phyloP scores from a whole-genome alignment of 1,140 invertebrate species.

The Paramacrobiotus metropolitanus region DNA sequence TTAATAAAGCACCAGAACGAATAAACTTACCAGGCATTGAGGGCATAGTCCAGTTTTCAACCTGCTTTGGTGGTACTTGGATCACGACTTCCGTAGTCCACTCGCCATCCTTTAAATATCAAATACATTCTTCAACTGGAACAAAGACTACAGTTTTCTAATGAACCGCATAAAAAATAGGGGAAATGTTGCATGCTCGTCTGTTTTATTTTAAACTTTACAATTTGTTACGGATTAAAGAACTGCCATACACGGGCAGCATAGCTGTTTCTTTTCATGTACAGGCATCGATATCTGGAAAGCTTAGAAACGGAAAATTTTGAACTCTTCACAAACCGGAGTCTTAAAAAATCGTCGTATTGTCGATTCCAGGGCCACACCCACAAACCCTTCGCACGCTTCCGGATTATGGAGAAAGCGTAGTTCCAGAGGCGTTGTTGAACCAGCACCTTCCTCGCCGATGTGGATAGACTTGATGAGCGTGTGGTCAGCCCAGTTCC shows the following conservation, averaged over 20 bases:
- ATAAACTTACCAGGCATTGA: conserved; percentile 42
- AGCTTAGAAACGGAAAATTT: no score
- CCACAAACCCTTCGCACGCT: conserved; percentile 51
- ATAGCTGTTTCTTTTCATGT: no score
- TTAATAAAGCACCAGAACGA: no score
- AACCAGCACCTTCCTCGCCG: conserved; percentile 52
- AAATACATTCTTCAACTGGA: no score
- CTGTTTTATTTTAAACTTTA: neutral
- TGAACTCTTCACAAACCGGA: no score
- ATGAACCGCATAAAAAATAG: neutral
- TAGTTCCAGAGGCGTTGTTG: conserved; percentile 67
- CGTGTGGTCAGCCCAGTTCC: conserved; percentile 57
- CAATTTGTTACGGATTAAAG: conserved; percentile 27
- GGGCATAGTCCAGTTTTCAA: conserved; percentile 38
- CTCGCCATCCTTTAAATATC: neutral
- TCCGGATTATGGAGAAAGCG: conserved; percentile 79
- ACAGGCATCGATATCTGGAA: no score
- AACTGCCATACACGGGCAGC: no score
- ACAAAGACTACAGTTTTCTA: neutral
- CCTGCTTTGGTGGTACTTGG: conserved; percentile 42
- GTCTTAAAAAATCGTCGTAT: no score
- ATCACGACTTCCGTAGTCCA: conserved; percentile 34
- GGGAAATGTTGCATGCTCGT: neutral
- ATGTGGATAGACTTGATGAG: conserved; percentile 58
- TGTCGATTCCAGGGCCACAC: conserved; percentile 49